A percentile compares a stretch with the other conserved stretches of the same genome.
Conservation (phyloP, 2,113 vertebrate species). For the Sylvietta virens region DNA sequence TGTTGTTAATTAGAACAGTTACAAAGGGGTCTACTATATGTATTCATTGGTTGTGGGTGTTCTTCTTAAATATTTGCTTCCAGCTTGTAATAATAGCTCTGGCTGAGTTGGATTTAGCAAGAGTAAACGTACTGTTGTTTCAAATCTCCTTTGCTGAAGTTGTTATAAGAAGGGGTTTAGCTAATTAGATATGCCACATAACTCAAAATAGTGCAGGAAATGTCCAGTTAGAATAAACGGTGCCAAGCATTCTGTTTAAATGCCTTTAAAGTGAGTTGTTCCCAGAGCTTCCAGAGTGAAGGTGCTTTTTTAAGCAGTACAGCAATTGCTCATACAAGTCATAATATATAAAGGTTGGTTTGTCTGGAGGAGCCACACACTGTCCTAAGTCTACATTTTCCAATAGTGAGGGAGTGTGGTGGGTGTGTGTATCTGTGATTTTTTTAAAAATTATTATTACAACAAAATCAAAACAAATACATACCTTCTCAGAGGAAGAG, state of each 20-base stretch:
- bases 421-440: neutral
- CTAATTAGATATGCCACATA: neutral
- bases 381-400: neutral
- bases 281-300: neutral
- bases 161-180: neutral
- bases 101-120: neutral
- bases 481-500: neutral
- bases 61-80: neutral
- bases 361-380: neutral
- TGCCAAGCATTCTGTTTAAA: neutral
- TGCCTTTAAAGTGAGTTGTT: neutral
- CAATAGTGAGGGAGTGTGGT: fast-evolving
- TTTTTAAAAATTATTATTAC: neutral
- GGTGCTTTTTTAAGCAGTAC: neutral
- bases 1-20: neutral
- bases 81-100: neutral
- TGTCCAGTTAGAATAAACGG: neutral
- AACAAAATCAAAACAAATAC: neutral
- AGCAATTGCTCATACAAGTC: neutral
- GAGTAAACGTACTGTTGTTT: neutral
- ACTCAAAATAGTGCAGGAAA: neutral
- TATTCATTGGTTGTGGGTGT: neutral
- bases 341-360: neutral
- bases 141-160: neutral
- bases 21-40: neutral